A percentile compares a stretch with the other conserved stretches of the same genome.
Conservation (phyloP, 2,113 vertebrate genomes). For the Cepphus grylle region DNA sequence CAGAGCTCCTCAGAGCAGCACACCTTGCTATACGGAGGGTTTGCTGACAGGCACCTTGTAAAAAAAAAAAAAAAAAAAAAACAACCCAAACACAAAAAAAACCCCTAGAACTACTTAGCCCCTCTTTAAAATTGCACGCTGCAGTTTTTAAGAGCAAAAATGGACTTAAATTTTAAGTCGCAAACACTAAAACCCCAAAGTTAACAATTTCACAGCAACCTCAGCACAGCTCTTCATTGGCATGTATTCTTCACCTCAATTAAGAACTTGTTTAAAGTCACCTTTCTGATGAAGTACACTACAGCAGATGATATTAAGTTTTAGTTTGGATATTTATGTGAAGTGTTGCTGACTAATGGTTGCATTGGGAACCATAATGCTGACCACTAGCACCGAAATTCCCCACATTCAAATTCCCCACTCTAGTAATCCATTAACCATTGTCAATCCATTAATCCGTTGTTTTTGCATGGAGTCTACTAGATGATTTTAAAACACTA, state of each 20-base stretch:
- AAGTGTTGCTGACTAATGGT: slow-evolving; percentile 1
- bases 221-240: not conserved
- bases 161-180: not conserved
- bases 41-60: not conserved
- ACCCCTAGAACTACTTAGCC: not conserved
- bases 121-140: not conserved
- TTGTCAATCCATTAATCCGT: too few relatives aligned
- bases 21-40: not conserved
- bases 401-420: not conserved
- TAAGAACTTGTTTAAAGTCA: not conserved
- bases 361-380: not conserved
- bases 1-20: not conserved
- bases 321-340: not conserved
- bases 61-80: not conserved
- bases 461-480: not conserved
- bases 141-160: not conserved
- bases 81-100: too few relatives aligned
- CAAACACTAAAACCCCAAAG: not conserved
- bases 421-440: not conserved
- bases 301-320: not conserved
- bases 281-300: not conserved
- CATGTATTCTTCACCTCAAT: not conserved
- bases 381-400: not conserved
- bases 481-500: not conserved
- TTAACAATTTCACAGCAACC: not conserved